A percentile compares a stretch with the other conserved stretches of the same genome.
These are phyloP conservation scores for Carassius auratus DNA, from an alignment of 2,113 vertebrate species.

Conservation along the genomic window DNA sequence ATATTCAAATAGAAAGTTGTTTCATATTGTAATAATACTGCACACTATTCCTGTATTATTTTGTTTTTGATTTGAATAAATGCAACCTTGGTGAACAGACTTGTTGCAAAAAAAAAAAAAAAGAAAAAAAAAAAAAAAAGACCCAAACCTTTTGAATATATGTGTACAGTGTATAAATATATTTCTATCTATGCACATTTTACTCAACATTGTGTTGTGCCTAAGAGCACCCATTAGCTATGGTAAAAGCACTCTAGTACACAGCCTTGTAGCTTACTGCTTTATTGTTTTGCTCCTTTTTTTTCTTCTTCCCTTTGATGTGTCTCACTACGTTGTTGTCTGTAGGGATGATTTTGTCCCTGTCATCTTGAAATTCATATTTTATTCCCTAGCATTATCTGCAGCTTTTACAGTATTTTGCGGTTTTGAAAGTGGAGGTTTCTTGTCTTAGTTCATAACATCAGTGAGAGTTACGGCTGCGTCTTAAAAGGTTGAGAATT, in stretches of 20 bases:
- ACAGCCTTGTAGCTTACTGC: not conserved
- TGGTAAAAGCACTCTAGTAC: not conserved
- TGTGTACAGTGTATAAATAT: not conserved
- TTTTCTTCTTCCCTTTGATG: not conserved
- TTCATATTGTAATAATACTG: not conserved
- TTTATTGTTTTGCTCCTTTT: not conserved
- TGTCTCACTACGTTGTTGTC: not conserved
- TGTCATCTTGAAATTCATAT: not conserved
- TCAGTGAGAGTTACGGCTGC: slow-evolving; percentile 41
- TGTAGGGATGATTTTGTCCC: not conserved
- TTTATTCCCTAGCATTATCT: not conserved
- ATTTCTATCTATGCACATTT: not conserved
- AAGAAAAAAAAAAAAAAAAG: too few relatives aligned
- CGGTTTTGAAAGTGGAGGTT: not conserved
- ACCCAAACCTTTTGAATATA: too few relatives aligned
- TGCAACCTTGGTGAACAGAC: not conserved
- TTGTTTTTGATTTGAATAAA: not conserved
- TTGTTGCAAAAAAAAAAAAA: too few relatives aligned
- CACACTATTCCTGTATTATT: not conserved
- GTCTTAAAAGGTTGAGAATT: slow-evolving; percentile 55
- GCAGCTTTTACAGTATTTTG: not conserved
- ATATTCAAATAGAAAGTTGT: not conserved
- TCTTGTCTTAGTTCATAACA: not conserved
- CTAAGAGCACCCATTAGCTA: not conserved
- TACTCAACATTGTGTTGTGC: not conserved